Evolutionary conservation across 92 coral and sea anemone species (phyloP).

Genomic region (Porites rus): DNA sequence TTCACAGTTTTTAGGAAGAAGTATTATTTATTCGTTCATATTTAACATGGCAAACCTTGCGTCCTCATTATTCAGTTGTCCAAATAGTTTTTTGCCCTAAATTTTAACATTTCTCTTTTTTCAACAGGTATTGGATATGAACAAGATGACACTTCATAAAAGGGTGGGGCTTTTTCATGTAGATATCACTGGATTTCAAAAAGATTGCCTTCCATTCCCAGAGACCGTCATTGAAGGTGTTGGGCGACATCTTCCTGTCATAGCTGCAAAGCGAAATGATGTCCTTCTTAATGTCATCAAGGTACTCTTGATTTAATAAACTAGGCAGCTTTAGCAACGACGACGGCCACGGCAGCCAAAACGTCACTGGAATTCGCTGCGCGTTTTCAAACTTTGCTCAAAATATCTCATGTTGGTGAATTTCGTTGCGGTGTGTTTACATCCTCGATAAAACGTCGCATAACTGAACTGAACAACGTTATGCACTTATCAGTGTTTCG

Average conservation of each 20-base stretch:
- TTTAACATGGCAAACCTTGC: too few species aligned
- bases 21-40: too few species aligned
- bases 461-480: too few species aligned
- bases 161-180: constrained; percentile 89
- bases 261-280: constrained; percentile 91
- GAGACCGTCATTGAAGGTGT: constrained; percentile 74
- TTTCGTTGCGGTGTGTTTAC: too few species aligned
- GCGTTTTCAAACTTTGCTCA: too few species aligned
- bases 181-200: constrained; percentile 77
- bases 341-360: too few species aligned
- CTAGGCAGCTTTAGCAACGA: too few species aligned
- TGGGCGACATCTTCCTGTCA: constrained; percentile 84
- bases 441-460: too few species aligned
- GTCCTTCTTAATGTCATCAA: constrained; percentile 84
- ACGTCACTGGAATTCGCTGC: too few species aligned
- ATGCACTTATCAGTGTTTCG: too few species aligned
- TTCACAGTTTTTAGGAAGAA: too few species aligned
- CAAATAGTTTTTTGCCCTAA: not conserved
- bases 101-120: not conserved
- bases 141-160: constrained; percentile 75
- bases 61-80: not conserved
- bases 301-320: constrained; percentile 45
- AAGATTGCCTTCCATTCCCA: constrained; percentile 86
- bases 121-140: constrained; percentile 81
- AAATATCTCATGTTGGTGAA: too few species aligned